A percentile compares a stretch with the other conserved stretches of the same genome.
phyloP scores from a whole-genome alignment of 2,888 invertebrate species.

The Synergus gifuensis region DNA sequence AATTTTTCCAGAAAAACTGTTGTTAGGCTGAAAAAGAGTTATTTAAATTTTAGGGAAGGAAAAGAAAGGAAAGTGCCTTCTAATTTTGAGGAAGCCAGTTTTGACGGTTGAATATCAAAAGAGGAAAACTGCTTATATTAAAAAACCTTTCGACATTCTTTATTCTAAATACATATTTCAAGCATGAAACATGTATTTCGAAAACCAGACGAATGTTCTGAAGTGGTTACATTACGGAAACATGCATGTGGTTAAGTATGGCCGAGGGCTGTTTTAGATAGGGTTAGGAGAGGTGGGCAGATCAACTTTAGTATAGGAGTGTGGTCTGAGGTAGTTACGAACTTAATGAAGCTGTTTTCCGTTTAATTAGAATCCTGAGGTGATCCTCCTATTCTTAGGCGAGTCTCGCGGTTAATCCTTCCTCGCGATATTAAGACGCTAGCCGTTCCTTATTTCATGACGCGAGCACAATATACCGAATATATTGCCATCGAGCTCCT shows the following conservation, averaged over 20 bases:
- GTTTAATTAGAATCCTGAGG: slow-evolving; percentile 75
- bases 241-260: neutral
- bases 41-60: too few species aligned
- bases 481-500: slow-evolving; percentile 37
- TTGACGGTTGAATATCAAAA: too few species aligned
- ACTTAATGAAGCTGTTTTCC: slow-evolving; percentile 76
- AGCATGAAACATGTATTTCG: neutral
- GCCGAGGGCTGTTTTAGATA: neutral
- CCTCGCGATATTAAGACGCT: slow-evolving; percentile 71
- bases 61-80: too few species aligned
- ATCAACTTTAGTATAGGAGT: slow-evolving; percentile 55
- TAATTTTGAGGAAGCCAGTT: too few species aligned
- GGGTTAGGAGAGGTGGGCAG: slow-evolving; percentile 45
- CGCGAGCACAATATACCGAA: slow-evolving; percentile 37
- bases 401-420: slow-evolving; percentile 68
- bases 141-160: too few species aligned
- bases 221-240: neutral
- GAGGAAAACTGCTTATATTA: too few species aligned
- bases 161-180: neutral
- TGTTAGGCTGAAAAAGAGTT: neutral
- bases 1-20: neutral
- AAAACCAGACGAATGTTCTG: neutral
- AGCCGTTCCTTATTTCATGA: slow-evolving; percentile 37
- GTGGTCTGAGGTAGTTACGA: slow-evolving; percentile 64
- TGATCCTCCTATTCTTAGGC: slow-evolving; percentile 71